Evolutionary conservation across 2,888 invertebrate genomes (phyloP).

Genomic region (Philereme transversata): DNA sequence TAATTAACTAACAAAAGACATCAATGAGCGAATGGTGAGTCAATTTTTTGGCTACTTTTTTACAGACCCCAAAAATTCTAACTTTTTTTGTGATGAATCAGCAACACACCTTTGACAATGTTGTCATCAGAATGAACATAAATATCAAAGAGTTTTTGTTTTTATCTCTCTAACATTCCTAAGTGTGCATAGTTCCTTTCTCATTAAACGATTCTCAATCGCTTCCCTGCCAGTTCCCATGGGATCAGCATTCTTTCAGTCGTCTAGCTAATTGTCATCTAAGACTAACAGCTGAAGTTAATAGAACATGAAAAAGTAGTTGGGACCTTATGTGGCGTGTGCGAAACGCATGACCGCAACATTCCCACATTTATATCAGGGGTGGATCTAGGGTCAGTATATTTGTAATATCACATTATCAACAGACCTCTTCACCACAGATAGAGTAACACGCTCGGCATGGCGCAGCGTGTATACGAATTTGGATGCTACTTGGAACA

Average conservation of each 20-base stretch:
- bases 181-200: neutral
- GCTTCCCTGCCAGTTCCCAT: slow-evolving; percentile 28
- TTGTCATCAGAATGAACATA: no score
- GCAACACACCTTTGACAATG: no score
- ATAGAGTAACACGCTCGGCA: no score
- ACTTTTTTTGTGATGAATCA: no score
- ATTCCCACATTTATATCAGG: slow-evolving; percentile 60
- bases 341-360: slow-evolving; percentile 66
- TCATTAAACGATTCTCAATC: slow-evolving; percentile 1
- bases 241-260: slow-evolving; percentile 34
- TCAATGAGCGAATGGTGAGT: neutral
- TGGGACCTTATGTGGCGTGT: slow-evolving; percentile 65
- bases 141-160: neutral
- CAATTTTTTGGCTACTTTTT: no score
- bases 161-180: neutral
- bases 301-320: slow-evolving; percentile 56
- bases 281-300: slow-evolving; percentile 50
- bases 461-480: no score
- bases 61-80: no score
- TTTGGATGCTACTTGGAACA: no score
- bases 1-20: slow-evolving; percentile 9
- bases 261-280: slow-evolving; percentile 51
- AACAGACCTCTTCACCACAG: no score
- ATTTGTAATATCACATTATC: no score
- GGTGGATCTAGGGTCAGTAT: slow-evolving; percentile 4